Evolutionary conservation across 2,888 invertebrate species (phyloP).

Genomic region (Phorcus lineatus): DNA sequence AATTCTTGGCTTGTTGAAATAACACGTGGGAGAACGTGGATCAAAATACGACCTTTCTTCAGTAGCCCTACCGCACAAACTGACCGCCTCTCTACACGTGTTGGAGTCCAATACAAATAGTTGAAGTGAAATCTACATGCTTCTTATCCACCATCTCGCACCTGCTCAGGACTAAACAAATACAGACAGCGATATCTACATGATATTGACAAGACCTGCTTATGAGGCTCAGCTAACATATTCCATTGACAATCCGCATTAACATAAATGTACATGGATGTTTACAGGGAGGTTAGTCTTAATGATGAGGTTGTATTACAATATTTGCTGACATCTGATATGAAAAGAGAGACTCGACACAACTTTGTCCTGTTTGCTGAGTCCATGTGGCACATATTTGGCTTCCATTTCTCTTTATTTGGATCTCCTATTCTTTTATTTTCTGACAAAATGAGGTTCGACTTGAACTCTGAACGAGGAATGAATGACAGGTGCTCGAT

Average conservation of each 20-base stretch:
- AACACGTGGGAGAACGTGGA: neutral
- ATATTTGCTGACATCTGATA: constrained; percentile 10
- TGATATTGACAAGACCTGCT: constrained; percentile 3
- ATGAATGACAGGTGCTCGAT: neutral
- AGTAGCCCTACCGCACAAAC: neutral
- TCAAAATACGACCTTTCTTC: neutral
- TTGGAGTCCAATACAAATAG: neutral
- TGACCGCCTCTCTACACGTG: neutral
- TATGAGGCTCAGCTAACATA: neutral
- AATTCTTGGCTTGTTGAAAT: neutral
- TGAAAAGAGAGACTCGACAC: neutral
- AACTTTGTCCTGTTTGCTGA: neutral
- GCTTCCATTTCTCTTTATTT: neutral
- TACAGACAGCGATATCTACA: neutral
- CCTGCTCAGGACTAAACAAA: no score
- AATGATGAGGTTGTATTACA: neutral
- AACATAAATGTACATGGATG: neutral
- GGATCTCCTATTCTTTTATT: no score
- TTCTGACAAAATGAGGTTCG: no score
- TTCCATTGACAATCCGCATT: neutral
- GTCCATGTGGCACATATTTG: neutral
- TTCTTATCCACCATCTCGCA: no score
- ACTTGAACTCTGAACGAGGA: no score
- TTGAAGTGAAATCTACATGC: neutral
- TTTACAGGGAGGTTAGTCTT: neutral